A percentile compares a stretch with the other conserved stretches of the same genome.
Conservation (phyloP, 2,797 vertebrate genomes). For the Hozukius guyotensis region DNA sequence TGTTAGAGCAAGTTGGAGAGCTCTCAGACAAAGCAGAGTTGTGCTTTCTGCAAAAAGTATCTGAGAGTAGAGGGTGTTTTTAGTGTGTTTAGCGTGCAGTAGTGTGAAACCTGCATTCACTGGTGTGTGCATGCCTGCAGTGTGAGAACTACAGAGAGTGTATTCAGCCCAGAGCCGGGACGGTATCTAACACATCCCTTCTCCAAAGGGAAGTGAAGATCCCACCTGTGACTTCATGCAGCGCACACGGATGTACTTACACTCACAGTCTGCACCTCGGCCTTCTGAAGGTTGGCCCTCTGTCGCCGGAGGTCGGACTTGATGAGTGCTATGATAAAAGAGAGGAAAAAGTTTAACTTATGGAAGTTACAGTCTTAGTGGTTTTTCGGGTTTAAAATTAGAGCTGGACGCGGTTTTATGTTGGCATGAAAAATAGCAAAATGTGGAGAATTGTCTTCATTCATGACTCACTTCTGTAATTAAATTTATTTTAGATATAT, state of each 20-base stretch:
- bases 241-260: conserved; percentile 82
- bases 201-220: background rate
- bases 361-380: no score
- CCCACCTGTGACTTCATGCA: conserved; percentile 14
- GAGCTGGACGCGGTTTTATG: background rate
- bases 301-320: conserved; percentile 92
- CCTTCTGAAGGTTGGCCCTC: conserved; percentile 82
- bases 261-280: conserved; percentile 55
- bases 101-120: background rate
- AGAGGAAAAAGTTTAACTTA: background rate
- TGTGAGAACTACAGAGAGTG: background rate
- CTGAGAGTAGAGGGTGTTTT: background rate
- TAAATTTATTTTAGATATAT: no score
- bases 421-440: background rate
- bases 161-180: conserved; percentile 6
- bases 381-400: background rate
- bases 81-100: background rate
- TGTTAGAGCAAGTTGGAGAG: background rate
- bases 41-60: background rate
- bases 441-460: background rate
- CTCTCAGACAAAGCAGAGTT: conserved; percentile 28
- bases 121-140: conserved; percentile 1
- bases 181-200: conserved; percentile 8
- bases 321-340: conserved; percentile 86
- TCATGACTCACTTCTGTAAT: background rate